Evolutionary conservation across 2,113 vertebrate species (phyloP).

Genomic region (Zapus hudsonius): DNA sequence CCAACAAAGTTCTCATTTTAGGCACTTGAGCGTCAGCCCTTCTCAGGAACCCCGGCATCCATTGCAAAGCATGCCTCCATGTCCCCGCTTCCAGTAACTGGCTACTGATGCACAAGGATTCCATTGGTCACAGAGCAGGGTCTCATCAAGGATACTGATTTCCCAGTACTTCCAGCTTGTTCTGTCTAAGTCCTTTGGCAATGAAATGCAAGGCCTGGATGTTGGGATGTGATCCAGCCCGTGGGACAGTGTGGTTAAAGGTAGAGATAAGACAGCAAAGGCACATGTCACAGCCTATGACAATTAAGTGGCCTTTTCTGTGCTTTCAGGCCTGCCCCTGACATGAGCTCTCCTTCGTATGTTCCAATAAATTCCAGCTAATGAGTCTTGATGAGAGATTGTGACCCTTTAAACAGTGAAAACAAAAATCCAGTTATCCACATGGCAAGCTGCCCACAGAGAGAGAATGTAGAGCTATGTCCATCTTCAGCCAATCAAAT

Average conservation of each 20-base stretch:
- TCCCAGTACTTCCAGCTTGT: not conserved
- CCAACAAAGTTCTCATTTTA: not conserved
- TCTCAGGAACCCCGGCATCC: not conserved
- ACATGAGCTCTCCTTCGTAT: not conserved
- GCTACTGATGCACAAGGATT: not conserved
- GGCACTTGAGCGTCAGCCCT: too few relatives aligned
- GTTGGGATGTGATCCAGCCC: not conserved
- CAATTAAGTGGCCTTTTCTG: not conserved
- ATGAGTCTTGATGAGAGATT: not conserved
- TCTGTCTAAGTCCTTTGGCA: not conserved
- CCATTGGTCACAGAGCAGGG: not conserved
- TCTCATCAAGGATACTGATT: not conserved
- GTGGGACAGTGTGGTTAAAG: not conserved
- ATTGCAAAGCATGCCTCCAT: not conserved
- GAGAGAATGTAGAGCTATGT: not conserved
- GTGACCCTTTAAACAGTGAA: not conserved
- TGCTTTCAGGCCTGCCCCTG: not conserved
- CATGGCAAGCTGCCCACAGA: not conserved
- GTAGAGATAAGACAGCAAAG: rapidly evolving
- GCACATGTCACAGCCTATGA: not conserved
- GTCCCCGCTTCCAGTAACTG: not conserved
- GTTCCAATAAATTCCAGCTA: not conserved
- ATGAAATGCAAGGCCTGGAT: not conserved
- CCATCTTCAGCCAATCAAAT: not conserved
- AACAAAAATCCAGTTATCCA: not conserved